Base-by-base conservation (phyloP, 2,797 vertebrate genomes). In the Micromesistius poutassou region DNA sequence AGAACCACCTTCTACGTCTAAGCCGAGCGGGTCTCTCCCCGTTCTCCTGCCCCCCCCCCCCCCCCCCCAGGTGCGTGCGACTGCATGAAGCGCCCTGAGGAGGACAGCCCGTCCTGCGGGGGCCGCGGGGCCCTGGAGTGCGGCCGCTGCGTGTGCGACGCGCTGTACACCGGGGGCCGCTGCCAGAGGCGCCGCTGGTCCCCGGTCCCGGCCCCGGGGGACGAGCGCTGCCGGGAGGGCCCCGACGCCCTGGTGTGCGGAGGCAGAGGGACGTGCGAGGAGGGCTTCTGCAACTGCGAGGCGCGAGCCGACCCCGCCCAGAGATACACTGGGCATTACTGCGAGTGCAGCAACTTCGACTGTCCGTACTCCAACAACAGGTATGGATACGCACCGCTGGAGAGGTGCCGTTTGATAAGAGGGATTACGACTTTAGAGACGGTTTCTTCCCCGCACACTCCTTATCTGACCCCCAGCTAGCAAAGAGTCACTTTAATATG, bases 341-440 rank as follows among this genome's bases (percentile, higher is more conserved):
- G 91, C 50, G 40, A 92, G 79, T 91, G 89, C 86, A 84, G 40
- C 79, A 86, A 91, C 86, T 90, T 89, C 71, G 5, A 84, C 28
- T 92, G 89, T 79, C 71, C 35, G 0, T 4, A 4, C 28, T 0
- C 5, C 50, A 70, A 75, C 19, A 9, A 42, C 75, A 89, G 79
- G 90, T 91, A 84, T 5, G n/a, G 5, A 1, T 28, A 10, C 55
- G 10, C 6, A 14, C 22, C 50, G 5, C 50, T 62, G 22, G 7
- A 50, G 8, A 0, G 46, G 7, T 8, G 5, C 22, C 5, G 22
- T 8, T 42, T 13, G 10, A 42, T 7, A 2, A 42, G 12, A 42
- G 40, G 10, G 40, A 42, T 14, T 42, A 12, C 40, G 10, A 12
- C 40, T 42, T 36, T 8, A 42, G 40, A 14, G 40, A 1, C 3